A percentile compares a stretch with the other conserved stretches of the same genome.
Evolutionary conservation across 2,113 vertebrate genomes (phyloP).

Genomic region (Brienomyrus brachyistius): DNA sequence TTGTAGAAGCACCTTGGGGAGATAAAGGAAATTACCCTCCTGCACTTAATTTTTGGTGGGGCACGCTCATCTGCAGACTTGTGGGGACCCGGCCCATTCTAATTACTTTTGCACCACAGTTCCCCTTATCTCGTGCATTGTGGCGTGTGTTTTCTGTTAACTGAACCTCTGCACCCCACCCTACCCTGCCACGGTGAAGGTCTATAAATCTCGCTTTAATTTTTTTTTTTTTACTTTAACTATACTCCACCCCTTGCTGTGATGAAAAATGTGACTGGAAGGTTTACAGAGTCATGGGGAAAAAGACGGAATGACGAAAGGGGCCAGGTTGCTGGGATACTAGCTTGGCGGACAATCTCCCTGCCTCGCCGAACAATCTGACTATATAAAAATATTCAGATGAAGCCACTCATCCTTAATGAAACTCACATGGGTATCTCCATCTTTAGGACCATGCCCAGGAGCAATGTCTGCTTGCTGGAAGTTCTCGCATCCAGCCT

Average conservation of each 20-base stretch:
- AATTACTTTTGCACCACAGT: neutral
- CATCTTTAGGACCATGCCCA: neutral
- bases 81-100: neutral
- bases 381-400: neutral
- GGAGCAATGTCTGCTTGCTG: neutral
- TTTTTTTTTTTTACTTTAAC: neutral
- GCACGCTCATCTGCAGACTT: neutral
- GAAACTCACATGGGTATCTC: neutral
- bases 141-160: neutral
- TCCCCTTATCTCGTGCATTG: neutral
- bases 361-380: neutral
- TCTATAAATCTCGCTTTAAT: neutral
- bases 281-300: neutral
- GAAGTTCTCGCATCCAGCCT: neutral
- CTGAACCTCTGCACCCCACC: neutral
- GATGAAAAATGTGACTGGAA: neutral
- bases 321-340: neutral
- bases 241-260: neutral
- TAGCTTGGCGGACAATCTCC: neutral
- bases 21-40: conserved; percentile 8
- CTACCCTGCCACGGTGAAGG: neutral
- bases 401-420: neutral
- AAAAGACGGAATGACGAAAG: neutral
- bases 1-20: conserved; percentile 14
- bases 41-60: neutral